A percentile compares a stretch with the other conserved stretches of the same genome.
Evolutionary conservation across 2,113 vertebrate genomes (phyloP).

Genomic region (Leucopsar rothschildi): DNA sequence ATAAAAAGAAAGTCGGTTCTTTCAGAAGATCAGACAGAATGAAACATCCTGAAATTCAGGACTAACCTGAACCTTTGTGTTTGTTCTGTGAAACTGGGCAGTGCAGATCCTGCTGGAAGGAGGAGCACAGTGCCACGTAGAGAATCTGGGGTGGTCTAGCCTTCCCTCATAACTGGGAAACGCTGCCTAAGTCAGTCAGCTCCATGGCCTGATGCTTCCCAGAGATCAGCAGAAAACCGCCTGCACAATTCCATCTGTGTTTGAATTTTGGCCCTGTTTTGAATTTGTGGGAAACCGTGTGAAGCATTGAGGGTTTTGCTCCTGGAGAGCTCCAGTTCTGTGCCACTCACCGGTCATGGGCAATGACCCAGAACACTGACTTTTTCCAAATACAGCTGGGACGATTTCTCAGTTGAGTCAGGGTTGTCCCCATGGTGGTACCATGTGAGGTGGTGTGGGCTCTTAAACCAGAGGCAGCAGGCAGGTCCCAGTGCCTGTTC

Average conservation of each 20-base stretch:
- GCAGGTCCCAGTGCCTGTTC: background rate
- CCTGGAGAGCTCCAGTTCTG: background rate
- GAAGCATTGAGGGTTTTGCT: background rate
- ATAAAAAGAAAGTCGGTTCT: conserved; percentile 2
- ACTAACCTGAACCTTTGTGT: conserved; percentile 28
- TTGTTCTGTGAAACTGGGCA: background rate
- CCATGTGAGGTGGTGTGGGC: background rate
- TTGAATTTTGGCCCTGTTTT: background rate
- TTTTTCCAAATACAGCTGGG: background rate
- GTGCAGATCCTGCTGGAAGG: background rate
- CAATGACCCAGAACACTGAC: accelerated
- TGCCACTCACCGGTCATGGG: accelerated
- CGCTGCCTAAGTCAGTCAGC: background rate
- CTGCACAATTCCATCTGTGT: background rate
- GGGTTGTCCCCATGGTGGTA: background rate
- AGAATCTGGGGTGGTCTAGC: background rate
- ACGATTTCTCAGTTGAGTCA: background rate
- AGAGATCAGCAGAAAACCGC: background rate
- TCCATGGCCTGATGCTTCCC: background rate
- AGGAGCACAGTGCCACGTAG: background rate
- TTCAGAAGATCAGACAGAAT: background rate
- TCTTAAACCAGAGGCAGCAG: background rate
- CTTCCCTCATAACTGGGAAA: background rate
- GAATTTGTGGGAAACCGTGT: background rate
- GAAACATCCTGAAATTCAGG: conserved; percentile 46